phyloP scores from a whole-genome alignment of 2,888 invertebrate genomes.

The Cephonodes hylas region DNA sequence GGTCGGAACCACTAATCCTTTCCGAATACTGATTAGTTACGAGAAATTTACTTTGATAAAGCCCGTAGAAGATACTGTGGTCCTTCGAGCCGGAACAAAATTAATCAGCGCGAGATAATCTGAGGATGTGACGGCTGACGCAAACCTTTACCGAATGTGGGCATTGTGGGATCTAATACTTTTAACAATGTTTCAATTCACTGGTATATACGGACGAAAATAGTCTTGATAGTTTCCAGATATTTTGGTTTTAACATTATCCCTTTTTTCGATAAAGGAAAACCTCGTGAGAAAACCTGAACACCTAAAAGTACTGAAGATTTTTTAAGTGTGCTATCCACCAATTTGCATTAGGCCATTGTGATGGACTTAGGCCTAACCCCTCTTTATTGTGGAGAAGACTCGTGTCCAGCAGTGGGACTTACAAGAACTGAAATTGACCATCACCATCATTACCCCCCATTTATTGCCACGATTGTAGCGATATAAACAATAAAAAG shows the following conservation, averaged over 20 bases:
- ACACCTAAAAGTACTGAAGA: no score
- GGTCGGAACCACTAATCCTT: background rate
- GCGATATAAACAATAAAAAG: background rate
- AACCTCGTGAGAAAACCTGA: no score
- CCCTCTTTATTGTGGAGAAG: no score
- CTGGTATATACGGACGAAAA: background rate
- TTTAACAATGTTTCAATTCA: background rate
- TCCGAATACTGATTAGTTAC: background rate
- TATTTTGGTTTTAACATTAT: no score
- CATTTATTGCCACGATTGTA: no score
- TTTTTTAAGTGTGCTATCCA: no score
- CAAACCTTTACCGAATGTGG: background rate
- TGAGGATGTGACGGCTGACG: background rate
- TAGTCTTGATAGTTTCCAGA: background rate
- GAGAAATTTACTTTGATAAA: slow-evolving; percentile 3
- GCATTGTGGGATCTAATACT: background rate
- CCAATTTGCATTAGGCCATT: no score
- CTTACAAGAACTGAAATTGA: no score
- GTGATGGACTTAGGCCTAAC: no score
- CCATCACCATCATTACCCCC: no score
- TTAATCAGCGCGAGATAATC: background rate
- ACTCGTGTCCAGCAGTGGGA: no score
- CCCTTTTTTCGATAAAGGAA: no score
- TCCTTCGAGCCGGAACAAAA: background rate
- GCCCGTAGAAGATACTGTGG: background rate